Evolutionary conservation across 2,113 vertebrate species (phyloP).

Genomic region (Heloderma charlesbogerti): DNA sequence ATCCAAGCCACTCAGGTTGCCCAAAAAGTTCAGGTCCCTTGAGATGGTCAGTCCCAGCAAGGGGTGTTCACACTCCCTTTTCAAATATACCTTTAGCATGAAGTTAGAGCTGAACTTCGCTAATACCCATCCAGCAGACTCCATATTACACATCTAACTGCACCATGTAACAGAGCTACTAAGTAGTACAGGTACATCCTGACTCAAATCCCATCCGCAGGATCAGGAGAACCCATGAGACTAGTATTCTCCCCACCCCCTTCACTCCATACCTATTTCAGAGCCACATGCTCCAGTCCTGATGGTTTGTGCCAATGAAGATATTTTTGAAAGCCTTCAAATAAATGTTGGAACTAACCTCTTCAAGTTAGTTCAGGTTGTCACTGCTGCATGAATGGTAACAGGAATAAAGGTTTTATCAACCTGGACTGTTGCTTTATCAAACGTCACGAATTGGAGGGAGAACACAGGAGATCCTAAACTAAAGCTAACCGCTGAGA

Average conservation of each 20-base stretch:
- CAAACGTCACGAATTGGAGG: not conserved
- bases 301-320: too few relatives aligned
- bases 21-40: slow-evolving; percentile 12
- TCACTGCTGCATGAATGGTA: not conserved
- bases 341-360: not conserved
- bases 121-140: not conserved
- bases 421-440: not conserved
- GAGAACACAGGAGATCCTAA: not conserved
- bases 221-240: not conserved
- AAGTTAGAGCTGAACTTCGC: slow-evolving; percentile 32
- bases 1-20: not conserved
- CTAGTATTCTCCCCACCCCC: too few relatives aligned
- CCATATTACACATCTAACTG: not conserved
- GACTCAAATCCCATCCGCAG: not conserved
- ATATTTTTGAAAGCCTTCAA: not conserved
- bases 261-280: not conserved
- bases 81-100: not conserved
- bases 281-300: not conserved
- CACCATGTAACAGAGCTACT: not conserved
- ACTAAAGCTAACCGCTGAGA: not conserved
- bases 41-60: slow-evolving; percentile 25
- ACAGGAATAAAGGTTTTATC: not conserved
- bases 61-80: slow-evolving; percentile 4
- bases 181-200: too few relatives aligned
- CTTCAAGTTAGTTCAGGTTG: not conserved